These are phyloP conservation scores for Zeus faber DNA, from an alignment of 2,113 vertebrate genomes.

Conservation along the genomic window DNA sequence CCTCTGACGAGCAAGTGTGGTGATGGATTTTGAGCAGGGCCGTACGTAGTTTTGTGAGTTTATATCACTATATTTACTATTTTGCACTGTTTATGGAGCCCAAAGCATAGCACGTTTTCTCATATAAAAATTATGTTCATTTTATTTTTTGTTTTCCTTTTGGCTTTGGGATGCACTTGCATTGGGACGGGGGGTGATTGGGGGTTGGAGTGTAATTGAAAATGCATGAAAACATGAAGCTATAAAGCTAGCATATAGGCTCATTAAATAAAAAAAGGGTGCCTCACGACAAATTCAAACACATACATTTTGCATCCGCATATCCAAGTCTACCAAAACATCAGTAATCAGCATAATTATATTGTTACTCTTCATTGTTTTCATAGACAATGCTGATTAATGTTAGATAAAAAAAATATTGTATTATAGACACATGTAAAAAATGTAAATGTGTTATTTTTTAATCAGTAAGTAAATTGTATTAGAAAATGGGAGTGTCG, in stretches of 20 bases:
- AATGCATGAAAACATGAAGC: constrained; percentile 18
- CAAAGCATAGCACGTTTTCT: constrained; percentile 59
- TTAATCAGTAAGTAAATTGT: constrained; percentile 42
- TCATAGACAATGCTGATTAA: constrained; percentile 37
- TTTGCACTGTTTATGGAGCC: constrained; percentile 69
- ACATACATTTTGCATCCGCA: no score
- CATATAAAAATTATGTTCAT: constrained; percentile 56
- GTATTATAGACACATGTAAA: constrained; percentile 46
- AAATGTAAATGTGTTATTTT: constrained; percentile 29
- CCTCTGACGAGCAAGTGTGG: constrained; percentile 73
- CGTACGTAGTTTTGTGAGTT: constrained; percentile 69
- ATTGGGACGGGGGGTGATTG: not conserved
- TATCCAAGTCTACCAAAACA: no score
- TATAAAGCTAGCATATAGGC: constrained; percentile 48
- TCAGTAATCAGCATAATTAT: constrained; percentile 41
- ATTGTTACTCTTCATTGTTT: constrained; percentile 46
- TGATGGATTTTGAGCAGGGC: constrained; percentile 77
- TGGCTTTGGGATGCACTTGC: constrained; percentile 28
- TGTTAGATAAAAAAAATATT: constrained; percentile 36
- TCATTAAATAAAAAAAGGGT: constrained; percentile 42
- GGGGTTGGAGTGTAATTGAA: not conserved
- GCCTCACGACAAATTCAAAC: constrained; percentile 64
- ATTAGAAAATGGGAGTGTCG: constrained; percentile 40
- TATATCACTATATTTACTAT: constrained; percentile 45
- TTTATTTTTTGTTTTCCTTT: constrained; percentile 30